Conservation (phyloP, 2,797 vertebrate species). For the Eutrigla gurnardus region DNA sequence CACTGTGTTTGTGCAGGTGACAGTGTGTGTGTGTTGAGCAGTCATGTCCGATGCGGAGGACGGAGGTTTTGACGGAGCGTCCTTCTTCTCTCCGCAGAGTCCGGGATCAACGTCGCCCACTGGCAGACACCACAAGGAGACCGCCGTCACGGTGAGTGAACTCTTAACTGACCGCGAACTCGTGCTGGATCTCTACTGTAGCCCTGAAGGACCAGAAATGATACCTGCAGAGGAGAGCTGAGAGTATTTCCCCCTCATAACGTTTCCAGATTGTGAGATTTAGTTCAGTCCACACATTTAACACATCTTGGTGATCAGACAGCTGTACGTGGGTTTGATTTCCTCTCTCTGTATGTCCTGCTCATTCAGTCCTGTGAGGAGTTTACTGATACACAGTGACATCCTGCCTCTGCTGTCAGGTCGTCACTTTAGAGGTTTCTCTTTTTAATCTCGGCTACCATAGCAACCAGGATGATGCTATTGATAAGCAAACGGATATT, state of each 20-base stretch:
- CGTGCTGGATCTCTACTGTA: neutral
- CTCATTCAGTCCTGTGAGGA: neutral
- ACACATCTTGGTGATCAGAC: neutral
- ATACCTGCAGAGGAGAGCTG: neutral
- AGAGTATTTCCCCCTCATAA: neutral
- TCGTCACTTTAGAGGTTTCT: constrained; percentile 19
- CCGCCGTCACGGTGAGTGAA: constrained; percentile 89
- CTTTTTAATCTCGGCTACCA: constrained; percentile 41
- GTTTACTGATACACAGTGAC: constrained; percentile 52
- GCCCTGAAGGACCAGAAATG: constrained; percentile 25
- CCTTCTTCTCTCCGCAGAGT: constrained; percentile 87
- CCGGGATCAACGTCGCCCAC: constrained; percentile 89
- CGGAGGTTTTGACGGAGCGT: constrained; percentile 82
- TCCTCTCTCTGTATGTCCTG: constrained; percentile 1
- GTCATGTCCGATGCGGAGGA: constrained; percentile 83
- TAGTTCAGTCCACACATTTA: neutral
- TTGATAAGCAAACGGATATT: constrained; percentile 1
- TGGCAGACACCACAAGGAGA: constrained; percentile 90
- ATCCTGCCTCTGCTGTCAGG: constrained; percentile 44
- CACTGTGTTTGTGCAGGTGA: constrained; percentile 40
- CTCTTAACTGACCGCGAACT: constrained; percentile 43
- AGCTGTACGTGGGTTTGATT: constrained; percentile 10
- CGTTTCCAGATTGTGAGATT: constrained; percentile 4
- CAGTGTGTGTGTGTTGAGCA: constrained; percentile 32
- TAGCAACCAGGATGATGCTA: constrained; percentile 51